Base-by-base conservation (phyloP, 2,888 invertebrate species). In the Athalia circularis region DNA sequence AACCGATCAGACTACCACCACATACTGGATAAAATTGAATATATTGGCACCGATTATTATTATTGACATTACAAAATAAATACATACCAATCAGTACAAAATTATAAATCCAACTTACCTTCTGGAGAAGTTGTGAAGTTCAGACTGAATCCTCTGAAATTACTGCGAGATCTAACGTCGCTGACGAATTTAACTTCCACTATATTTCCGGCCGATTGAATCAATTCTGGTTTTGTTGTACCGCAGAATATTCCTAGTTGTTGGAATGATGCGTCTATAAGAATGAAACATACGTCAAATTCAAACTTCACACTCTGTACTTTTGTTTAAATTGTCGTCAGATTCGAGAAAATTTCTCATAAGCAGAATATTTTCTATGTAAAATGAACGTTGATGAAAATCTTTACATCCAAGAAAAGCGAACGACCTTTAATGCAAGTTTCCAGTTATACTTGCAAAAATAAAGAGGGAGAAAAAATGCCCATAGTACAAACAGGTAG, bases 1-100 rank as follows among this genome's bases (percentile, higher is more conserved):
- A 90, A 0, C 93, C 92, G 5, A 90, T 92, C 1, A 96, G 84
- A 0, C 84, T 87, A 47, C 94, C 94, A 7, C 96, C 96, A 88
- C 98, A 98, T 7, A 85, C 93, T 93, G 79, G 74, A 88, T 86
- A 80, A 81, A 79, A 81, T 79, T 52, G 45, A 68, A 77, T 54
- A 70, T 75, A 29, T 43, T 45, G 48, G 52, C 59, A 61, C 68
- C 54, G 43, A 64, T 57, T n/a, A n/a, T 47, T 47, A 43, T 52
- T 29, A 50, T 8, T 54, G 59, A 67, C 67, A 29, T 77, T 78
- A 29, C 2, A 29, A 48, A 48, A 43, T 57, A 9, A 64, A 64
- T n/a, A 68, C 4, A 11, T 9, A 29, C 43, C 8, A 8, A 15
- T 15, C 5, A n/a, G 11, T 47, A 68, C 9, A 6, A 4, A 47